Base-by-base conservation (phyloP, 2,888 invertebrate genomes). In the Ichneumoninae sp. region DNA sequence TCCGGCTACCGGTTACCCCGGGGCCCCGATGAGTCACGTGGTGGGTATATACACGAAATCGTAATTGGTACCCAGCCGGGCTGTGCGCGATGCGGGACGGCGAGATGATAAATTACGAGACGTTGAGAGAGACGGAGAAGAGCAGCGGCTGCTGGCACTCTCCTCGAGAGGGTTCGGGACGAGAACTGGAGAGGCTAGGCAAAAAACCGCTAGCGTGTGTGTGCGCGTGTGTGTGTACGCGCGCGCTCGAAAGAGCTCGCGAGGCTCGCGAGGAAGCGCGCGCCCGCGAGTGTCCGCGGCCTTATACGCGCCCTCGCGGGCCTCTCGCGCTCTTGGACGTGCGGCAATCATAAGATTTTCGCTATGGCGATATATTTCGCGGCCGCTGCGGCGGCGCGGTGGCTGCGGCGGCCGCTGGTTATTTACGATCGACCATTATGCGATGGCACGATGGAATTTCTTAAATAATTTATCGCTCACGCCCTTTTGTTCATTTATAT, bases 391-490 rank as follows among this genome's bases (percentile, higher is more conserved):
- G 82, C 78, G 85, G 69, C 76, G 74, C 22, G 75, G 72, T 16
- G 44, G 44, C 44, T 47, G 44, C 44, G 44, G 44, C 44, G 44
- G 16, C 44, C 44, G 13, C 44, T 47, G 44, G 87, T 91, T 88
- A 92, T 92, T 92, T 92, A 92, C 90, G 89, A 88, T 88, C 89
- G 88, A 86, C 88, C 89, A 91, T 92, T 91, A 92, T 89, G 87
- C 91, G 90, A 89, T 91, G 89, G 89, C 87, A 89, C 88, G 91
- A 90, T 90, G 92, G 90, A 91, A 90, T 92, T 91, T 90, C 88
- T 90, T 90, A 90, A 92, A 92, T 92, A 92, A 92, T 91, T 92
- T 92, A 92, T 92, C 91, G 89, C 87, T 86, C 89, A 87, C 90
- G 88, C 83, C 88, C 90, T 91, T 91, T 90, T 90, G 88, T 90